Evolutionary conservation across 2,113 vertebrate genomes (phyloP).

Genomic region (Labeo rohita): DNA sequence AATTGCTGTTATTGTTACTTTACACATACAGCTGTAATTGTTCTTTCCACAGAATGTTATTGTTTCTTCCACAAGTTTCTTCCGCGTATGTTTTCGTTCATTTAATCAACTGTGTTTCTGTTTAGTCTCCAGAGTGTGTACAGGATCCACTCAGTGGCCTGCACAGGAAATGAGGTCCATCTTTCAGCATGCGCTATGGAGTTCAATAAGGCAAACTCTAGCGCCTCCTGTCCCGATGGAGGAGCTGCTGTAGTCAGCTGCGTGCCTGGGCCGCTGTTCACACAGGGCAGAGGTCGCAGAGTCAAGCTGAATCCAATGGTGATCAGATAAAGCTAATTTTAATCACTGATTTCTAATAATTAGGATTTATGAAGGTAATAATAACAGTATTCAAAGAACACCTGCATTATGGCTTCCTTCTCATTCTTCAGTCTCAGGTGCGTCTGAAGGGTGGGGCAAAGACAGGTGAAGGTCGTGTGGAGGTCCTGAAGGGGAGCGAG

Average conservation of each 20-base stretch:
- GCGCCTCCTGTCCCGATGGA: slow-evolving; percentile 74
- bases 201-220: slow-evolving; percentile 83
- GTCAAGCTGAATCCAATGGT: slow-evolving; percentile 41
- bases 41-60: not conserved
- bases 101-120: slow-evolving; percentile 1
- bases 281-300: slow-evolving; percentile 74
- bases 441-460: slow-evolving; percentile 88
- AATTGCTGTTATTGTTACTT: not conserved
- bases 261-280: slow-evolving; percentile 80
- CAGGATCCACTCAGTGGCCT: slow-evolving; percentile 84
- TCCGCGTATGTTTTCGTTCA: not conserved
- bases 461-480: slow-evolving; percentile 88
- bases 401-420: not conserved
- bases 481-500: slow-evolving; percentile 85
- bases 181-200: slow-evolving; percentile 87
- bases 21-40: not conserved
- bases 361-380: not conserved
- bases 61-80: not conserved
- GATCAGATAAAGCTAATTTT: not conserved
- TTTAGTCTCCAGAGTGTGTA: slow-evolving; percentile 37
- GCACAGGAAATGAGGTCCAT: slow-evolving; percentile 87
- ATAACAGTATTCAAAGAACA: not conserved
- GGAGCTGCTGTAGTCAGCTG: slow-evolving; percentile 87
- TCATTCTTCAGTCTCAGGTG: slow-evolving; percentile 71
- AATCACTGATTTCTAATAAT: not conserved